Evolutionary conservation across 2,113 vertebrate species (phyloP).

Genomic region (Perognathus longimembris): DNA sequence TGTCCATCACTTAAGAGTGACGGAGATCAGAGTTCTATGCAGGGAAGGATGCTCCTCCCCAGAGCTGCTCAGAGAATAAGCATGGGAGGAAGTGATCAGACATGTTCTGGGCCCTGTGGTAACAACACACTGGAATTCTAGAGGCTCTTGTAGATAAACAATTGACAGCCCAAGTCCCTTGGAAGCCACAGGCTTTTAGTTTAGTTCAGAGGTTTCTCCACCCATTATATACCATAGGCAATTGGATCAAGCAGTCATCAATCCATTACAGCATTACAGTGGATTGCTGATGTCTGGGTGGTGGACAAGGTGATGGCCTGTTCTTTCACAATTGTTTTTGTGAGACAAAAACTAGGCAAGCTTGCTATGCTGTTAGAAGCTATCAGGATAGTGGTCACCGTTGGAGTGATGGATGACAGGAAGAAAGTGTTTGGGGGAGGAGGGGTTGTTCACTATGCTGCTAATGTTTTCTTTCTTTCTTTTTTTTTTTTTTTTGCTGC

Average conservation of each 20-base stretch:
- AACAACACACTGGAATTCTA: background rate
- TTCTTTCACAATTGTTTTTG: constrained; percentile 45
- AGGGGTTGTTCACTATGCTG: too few species aligned
- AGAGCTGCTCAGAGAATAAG: background rate
- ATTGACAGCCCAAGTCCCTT: background rate
- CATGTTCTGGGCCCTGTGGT: background rate
- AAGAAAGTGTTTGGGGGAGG: background rate
- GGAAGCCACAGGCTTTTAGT: background rate
- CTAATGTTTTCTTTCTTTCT: constrained; percentile 28
- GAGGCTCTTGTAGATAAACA: background rate
- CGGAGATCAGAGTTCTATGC: background rate
- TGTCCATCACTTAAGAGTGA: background rate
- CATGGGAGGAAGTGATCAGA: constrained; percentile 4
- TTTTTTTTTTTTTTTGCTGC: too few species aligned
- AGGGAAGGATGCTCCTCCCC: background rate
- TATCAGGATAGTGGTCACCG: background rate
- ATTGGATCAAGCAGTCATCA: background rate
- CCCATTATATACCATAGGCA: background rate
- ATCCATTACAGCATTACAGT: background rate
- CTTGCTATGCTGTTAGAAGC: background rate
- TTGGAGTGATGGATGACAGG: background rate
- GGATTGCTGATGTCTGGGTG: background rate
- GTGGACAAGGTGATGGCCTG: background rate
- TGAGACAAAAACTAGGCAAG: background rate
- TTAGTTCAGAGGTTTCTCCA: constrained; percentile 40